phyloP scores from a whole-genome alignment of 1,140 invertebrate genomes.

The Polypedilum vanderplanki region DNA sequence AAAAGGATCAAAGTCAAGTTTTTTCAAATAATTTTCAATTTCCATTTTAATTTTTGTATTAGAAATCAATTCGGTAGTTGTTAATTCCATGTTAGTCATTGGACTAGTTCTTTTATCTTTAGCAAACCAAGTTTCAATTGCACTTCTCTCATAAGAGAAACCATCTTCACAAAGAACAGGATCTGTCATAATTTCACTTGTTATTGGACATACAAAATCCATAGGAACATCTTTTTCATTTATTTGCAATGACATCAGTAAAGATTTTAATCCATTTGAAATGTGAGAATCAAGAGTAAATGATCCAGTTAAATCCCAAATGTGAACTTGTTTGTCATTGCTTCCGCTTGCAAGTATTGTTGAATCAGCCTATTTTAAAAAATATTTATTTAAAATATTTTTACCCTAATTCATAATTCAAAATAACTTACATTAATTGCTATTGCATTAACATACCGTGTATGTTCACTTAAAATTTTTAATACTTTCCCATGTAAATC shows the following conservation, averaged over 20 bases:
- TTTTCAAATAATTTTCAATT: slow-evolving; percentile 31
- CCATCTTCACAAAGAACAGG: slow-evolving; percentile 71
- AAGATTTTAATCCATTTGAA: neutral
- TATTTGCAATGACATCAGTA: slow-evolving; percentile 31
- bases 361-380: slow-evolving; percentile 30
- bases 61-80: slow-evolving; percentile 50
- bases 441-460: slow-evolving; percentile 64
- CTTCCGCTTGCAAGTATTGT: slow-evolving; percentile 49
- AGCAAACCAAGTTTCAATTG: slow-evolving; percentile 68
- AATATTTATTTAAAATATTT: neutral
- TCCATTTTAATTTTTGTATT: slow-evolving; percentile 46
- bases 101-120: slow-evolving; percentile 58
- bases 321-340: slow-evolving; percentile 60
- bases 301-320: slow-evolving; percentile 55
- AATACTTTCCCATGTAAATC: slow-evolving; percentile 48
- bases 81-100: slow-evolving; percentile 63
- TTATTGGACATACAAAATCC: slow-evolving; percentile 75
- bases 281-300: slow-evolving; percentile 44
- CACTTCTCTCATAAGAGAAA: slow-evolving; percentile 66
- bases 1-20: slow-evolving; percentile 31
- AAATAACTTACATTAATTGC: slow-evolving; percentile 33
- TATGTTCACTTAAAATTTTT: slow-evolving; percentile 51
- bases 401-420: no score
- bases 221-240: slow-evolving; percentile 47
- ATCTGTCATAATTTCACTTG: slow-evolving; percentile 70